Percentiles rank a stretch among this genome's conserved stretches.
phyloP scores from a whole-genome alignment of 2,113 vertebrate genomes.

The Colinus virginianus region DNA sequence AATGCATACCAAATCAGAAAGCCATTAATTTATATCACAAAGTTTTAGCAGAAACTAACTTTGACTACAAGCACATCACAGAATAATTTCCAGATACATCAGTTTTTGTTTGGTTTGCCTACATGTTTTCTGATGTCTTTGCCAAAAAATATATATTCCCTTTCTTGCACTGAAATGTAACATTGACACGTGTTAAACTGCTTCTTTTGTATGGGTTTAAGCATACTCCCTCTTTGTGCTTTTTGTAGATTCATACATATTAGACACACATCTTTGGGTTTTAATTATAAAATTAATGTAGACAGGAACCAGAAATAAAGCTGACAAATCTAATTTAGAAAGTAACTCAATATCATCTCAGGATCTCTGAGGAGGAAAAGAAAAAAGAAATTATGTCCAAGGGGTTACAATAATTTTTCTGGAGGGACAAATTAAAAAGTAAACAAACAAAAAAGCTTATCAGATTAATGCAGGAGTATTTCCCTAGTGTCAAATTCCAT shows the following conservation, averaged over 20 bases:
- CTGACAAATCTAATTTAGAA: constrained; percentile 68
- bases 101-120: constrained; percentile 33
- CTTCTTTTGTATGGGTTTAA: constrained; percentile 1
- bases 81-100: constrained; percentile 52
- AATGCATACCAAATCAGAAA: background rate
- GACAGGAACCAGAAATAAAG: constrained; percentile 61
- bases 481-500: background rate
- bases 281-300: constrained; percentile 72
- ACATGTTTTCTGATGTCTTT: background rate
- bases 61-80: constrained; percentile 27
- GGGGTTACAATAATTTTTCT: background rate
- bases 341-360: constrained; percentile 54
- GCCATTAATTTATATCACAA: constrained; percentile 2
- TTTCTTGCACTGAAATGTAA: constrained; percentile 20
- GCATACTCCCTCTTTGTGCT: background rate
- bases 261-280: constrained; percentile 69
- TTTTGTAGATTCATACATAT: constrained; percentile 52
- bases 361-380: constrained; percentile 23
- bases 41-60: constrained; percentile 38
- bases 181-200: background rate
- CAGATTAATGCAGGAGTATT: background rate
- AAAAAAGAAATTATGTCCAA: constrained; percentile 10
- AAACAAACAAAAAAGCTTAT: background rate
- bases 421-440: background rate
- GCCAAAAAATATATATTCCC: constrained; percentile 18